Conservation (phyloP, 2,797 vertebrate genomes). For the Mycteria americana region DNA sequence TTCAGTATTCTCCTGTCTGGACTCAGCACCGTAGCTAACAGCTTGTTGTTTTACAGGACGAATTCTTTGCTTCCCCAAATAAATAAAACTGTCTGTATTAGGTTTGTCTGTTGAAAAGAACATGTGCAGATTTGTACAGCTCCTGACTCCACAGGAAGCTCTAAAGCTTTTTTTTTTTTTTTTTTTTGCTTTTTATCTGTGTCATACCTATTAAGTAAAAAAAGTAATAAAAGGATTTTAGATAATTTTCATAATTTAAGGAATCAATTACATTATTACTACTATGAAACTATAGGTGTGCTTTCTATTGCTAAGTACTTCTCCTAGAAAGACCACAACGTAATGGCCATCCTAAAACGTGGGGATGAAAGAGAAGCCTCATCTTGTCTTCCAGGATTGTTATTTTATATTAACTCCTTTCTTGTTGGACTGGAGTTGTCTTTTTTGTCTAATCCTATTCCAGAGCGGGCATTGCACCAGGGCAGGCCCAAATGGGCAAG, state of each 20-base stretch:
- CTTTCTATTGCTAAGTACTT: neutral
- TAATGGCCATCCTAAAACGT: neutral
- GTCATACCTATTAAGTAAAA: neutral
- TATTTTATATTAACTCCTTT: neutral
- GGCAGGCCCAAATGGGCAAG: neutral
- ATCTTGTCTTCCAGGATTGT: neutral
- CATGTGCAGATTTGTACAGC: neutral
- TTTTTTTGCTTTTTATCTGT: neutral
- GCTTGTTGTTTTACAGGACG: neutral
- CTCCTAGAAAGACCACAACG: neutral
- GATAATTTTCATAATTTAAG: neutral
- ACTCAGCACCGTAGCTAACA: neutral
- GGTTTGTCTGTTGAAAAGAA: neutral
- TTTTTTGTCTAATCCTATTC: neutral
- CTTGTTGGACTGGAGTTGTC: neutral
- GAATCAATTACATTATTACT: neutral
- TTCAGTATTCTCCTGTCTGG: neutral
- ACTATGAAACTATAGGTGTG: neutral
- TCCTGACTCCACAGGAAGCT: neutral
- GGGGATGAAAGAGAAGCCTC: neutral
- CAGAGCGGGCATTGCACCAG: neutral
- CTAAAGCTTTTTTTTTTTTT: neutral
- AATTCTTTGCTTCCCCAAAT: neutral
- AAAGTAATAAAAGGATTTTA: neutral
- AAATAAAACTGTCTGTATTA: neutral